These are phyloP conservation scores for Chionis minor DNA, from an alignment of 2,113 vertebrate species.

Conservation along the genomic window DNA sequence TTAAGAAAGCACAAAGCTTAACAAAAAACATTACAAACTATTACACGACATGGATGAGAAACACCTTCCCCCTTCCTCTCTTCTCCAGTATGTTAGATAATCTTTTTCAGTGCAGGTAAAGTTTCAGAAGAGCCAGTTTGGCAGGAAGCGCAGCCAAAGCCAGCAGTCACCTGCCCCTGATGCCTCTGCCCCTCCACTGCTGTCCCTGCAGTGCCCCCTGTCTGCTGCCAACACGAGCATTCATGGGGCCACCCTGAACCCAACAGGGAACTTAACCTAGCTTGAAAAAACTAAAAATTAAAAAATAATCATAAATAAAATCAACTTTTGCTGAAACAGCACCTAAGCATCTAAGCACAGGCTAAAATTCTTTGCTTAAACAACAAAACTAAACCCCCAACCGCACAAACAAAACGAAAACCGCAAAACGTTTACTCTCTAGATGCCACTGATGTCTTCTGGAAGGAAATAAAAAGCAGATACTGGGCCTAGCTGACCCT, in stretches of 20 bases:
- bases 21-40: background rate
- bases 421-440: background rate
- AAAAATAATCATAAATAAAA: background rate
- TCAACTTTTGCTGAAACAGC: background rate
- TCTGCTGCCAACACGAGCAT: background rate
- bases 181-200: background rate
- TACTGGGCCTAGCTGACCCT: background rate
- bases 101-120: background rate
- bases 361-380: background rate
- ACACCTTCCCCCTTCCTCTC: background rate
- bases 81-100: background rate
- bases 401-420: background rate
- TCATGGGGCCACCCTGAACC: background rate
- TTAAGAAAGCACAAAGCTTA: background rate
- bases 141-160: background rate
- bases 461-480: background rate
- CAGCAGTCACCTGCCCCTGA: background rate
- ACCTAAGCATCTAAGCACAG: background rate
- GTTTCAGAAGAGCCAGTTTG: background rate
- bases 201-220: slow-evolving; percentile 25
- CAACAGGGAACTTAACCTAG: background rate
- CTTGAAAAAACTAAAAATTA: too few relatives aligned
- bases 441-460: background rate
- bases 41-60: background rate
- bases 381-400: background rate